These are phyloP conservation scores for Metopia argyrocephala DNA, from an alignment of 2,888 invertebrate species.

Conservation along the genomic window DNA sequence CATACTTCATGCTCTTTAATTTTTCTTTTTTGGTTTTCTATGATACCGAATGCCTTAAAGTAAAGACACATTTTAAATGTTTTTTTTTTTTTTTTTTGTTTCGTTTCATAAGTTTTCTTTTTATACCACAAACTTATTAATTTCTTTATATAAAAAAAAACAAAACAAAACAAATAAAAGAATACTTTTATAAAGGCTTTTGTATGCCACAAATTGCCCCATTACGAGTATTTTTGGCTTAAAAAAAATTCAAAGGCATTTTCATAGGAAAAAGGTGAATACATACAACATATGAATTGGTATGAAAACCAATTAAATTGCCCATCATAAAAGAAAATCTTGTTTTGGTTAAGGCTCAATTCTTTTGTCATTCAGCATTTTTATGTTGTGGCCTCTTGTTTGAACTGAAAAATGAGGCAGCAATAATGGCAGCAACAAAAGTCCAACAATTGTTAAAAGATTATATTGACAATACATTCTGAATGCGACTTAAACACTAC, in stretches of 20 bases:
- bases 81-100: too few relatives aligned
- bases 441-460: slow-evolving; percentile 50
- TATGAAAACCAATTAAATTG: slow-evolving; percentile 54
- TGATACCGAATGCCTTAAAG: background rate
- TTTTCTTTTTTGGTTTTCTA: slow-evolving; percentile 13
- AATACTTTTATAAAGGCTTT: background rate
- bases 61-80: slow-evolving; percentile 9
- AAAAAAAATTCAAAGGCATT: too few relatives aligned
- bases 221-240: too few relatives aligned
- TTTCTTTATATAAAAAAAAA: too few relatives aligned
- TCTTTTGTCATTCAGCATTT: slow-evolving; percentile 40
- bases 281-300: too few relatives aligned
- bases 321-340: slow-evolving; percentile 46
- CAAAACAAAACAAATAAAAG: too few relatives aligned
- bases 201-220: too few relatives aligned
- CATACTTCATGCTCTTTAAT: slow-evolving; percentile 52
- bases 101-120: too few relatives aligned
- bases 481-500: slow-evolving; percentile 43
- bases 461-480: slow-evolving; percentile 56
- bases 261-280: too few relatives aligned
- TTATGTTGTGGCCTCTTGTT: background rate
- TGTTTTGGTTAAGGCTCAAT: slow-evolving; percentile 38
- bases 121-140: too few relatives aligned
- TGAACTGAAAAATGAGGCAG: background rate
- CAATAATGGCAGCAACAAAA: background rate